A percentile compares a stretch with the other conserved stretches of the same genome.
Conservation (phyloP, 1,140 invertebrate genomes). For the Saccostrea echinata region DNA sequence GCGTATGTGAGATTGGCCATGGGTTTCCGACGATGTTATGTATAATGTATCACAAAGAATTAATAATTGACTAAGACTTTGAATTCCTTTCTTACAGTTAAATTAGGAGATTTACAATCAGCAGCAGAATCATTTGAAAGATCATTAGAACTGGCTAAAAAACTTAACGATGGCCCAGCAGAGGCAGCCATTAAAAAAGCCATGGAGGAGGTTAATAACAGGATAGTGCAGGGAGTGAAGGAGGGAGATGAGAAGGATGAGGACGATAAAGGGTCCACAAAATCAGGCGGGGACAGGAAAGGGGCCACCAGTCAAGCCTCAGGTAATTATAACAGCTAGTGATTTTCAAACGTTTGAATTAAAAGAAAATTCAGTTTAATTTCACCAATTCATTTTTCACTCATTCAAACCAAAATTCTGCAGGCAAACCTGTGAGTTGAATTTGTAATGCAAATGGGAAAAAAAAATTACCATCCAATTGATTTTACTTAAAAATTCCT, state of each 20-base stretch:
- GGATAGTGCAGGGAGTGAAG: conserved; percentile 63
- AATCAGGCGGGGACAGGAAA: background rate
- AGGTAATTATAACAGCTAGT: background rate
- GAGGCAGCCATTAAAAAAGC: conserved; percentile 75
- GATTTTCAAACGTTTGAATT: background rate
- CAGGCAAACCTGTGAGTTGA: too few species aligned
- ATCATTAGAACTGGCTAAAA: conserved; percentile 72
- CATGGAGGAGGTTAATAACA: conserved; percentile 73
- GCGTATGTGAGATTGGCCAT: too few species aligned
- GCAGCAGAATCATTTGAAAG: conserved; percentile 74
- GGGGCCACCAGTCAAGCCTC: conserved; percentile 16
- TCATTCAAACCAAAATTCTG: background rate
- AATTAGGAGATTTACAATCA: conserved; percentile 72
- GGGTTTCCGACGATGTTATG: too few species aligned
- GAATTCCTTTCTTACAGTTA: conserved; percentile 67
- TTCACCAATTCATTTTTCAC: background rate
- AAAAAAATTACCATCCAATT: too few species aligned
- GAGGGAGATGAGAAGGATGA: conserved; percentile 61
- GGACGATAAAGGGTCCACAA: conserved; percentile 20
- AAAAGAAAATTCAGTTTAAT: background rate
- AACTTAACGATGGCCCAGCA: conserved; percentile 72
- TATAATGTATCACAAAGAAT: too few species aligned
- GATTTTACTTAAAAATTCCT: too few species aligned
- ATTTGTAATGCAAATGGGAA: too few species aligned
- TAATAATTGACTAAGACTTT: background rate